Base-by-base conservation (phyloP, 2,113 vertebrate species). In the Malurus melanocephalus region DNA sequence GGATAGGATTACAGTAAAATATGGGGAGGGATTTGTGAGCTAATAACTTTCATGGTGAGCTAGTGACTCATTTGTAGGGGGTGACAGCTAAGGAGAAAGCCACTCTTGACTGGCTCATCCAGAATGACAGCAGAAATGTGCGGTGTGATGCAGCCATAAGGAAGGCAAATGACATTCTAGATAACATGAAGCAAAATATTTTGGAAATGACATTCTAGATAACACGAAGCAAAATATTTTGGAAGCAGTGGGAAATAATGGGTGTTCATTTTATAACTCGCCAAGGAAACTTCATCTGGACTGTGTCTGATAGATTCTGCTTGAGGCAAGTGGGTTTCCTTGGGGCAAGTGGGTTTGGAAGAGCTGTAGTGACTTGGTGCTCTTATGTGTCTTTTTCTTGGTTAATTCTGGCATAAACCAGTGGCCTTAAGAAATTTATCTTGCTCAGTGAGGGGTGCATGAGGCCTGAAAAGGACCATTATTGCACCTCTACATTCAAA, bases 21-120 rank as follows among this genome's bases (percentile, higher is more conserved):
- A 15, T 1, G 48, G 15, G 45, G n/a, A 22, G 51, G 33, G 42
- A 13, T 88, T 91, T 68, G n/a, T 18, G 33, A 56, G 33, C 27
- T 56, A 12, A n/a, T 30, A 74, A 49, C 48, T 74, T 75, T 17
- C 17, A 21, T 0, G 1, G 53, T 35, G 9, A 82, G 43, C 32
- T 53, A n/a, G 49, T 38, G 60, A 42, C 74, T 81, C 6, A 11
- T 72, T 88, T 78, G 42, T 60, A 81, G 33, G 57, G 68, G 55
- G 15, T 40, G 20, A 22, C 48, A 87, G 73, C 38, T 21, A 24
- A 45, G 53, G 64, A 89, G 75, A 66, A 83, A 55, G 48, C 72
- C 30, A 15, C 62, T 51, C 67, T 73, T 73, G 72, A 46, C 20
- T 68, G 1, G 6, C 35, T 85, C 0, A 1, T 0, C 0, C 33